Evolutionary conservation across 2,888 invertebrate species (phyloP).

Genomic region (Spodoptera littoralis): DNA sequence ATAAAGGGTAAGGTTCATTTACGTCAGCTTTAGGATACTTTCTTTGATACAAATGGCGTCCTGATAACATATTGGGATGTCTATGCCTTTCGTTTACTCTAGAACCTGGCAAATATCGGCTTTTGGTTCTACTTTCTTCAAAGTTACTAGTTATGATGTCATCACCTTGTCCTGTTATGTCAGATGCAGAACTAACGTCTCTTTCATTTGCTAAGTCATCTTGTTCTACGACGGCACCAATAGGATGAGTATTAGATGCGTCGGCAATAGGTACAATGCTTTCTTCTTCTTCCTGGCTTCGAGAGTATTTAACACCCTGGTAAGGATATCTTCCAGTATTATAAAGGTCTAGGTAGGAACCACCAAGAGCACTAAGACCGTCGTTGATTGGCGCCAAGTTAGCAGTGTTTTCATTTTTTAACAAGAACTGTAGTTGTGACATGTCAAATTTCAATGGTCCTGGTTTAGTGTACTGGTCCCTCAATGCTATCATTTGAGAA

Average conservation of each 20-base stretch:
- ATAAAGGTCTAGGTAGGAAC: slow-evolving; percentile 78
- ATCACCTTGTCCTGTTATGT: slow-evolving; percentile 70
- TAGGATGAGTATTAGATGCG: slow-evolving; percentile 80
- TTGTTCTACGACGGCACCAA: slow-evolving; percentile 85
- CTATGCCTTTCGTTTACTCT: slow-evolving; percentile 70
- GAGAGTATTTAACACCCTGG: slow-evolving; percentile 83
- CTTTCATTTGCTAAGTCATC: slow-evolving; percentile 72
- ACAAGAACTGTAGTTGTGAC: slow-evolving; percentile 76
- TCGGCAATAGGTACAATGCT: slow-evolving; percentile 81
- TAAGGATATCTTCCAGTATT: slow-evolving; percentile 76
- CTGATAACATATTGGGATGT: slow-evolving; percentile 71
- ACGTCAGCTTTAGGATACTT: slow-evolving; percentile 76
- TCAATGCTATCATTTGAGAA: slow-evolving; percentile 70
- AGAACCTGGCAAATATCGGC: slow-evolving; percentile 61
- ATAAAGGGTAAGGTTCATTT: slow-evolving; percentile 80
- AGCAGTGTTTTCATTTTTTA: slow-evolving; percentile 77
- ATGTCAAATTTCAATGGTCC: slow-evolving; percentile 76
- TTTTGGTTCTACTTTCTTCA: slow-evolving; percentile 72
- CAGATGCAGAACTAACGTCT: slow-evolving; percentile 68
- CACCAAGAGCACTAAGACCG: slow-evolving; percentile 68
- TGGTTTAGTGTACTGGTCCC: slow-evolving; percentile 75
- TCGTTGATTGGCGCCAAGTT: slow-evolving; percentile 68
- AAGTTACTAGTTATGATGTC: slow-evolving; percentile 64
- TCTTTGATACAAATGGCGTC: slow-evolving; percentile 71
- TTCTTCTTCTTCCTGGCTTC: slow-evolving; percentile 86